Percentiles rank a stretch among this genome's conserved stretches.
Evolutionary conservation across 2,113 vertebrate genomes (phyloP).

Genomic region (Vicugna pacos): DNA sequence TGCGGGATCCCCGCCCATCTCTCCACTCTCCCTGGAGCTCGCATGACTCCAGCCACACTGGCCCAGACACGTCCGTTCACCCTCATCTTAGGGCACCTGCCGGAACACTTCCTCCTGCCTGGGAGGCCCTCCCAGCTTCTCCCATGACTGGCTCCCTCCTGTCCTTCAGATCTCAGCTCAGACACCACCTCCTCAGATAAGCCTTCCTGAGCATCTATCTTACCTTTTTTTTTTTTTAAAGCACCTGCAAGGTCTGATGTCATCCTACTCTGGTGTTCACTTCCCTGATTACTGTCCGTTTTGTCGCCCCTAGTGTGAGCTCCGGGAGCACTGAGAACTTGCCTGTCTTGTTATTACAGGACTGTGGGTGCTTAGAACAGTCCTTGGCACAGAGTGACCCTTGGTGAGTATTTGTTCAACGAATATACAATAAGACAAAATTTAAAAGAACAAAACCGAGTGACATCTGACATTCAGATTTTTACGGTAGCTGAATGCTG

Average conservation of each 20-base stretch:
- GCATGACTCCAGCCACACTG: neutral
- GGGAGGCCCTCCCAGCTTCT: neutral
- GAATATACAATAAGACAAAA: conserved; percentile 4
- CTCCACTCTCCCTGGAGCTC: neutral
- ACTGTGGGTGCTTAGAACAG: neutral
- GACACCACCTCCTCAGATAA: neutral
- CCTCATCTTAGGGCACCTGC: neutral
- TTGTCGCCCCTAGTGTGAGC: neutral
- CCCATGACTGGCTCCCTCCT: neutral
- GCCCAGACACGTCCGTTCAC: neutral
- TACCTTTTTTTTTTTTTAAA: neutral
- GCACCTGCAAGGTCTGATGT: neutral
- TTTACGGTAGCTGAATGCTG: neutral
- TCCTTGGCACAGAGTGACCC: neutral
- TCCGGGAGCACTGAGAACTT: neutral
- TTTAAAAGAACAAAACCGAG: conserved; percentile 24
- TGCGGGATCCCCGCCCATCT: neutral
- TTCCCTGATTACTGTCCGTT: neutral
- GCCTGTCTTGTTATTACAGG: neutral
- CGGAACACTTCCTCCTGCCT: neutral
- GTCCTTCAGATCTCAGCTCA: neutral
- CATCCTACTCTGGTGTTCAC: neutral
- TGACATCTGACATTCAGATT: neutral
- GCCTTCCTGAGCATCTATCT: neutral
- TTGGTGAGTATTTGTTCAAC: neutral